phyloP scores from a whole-genome alignment of 2,113 vertebrate genomes.

The Pseudorhombus dupliciocellatus region DNA sequence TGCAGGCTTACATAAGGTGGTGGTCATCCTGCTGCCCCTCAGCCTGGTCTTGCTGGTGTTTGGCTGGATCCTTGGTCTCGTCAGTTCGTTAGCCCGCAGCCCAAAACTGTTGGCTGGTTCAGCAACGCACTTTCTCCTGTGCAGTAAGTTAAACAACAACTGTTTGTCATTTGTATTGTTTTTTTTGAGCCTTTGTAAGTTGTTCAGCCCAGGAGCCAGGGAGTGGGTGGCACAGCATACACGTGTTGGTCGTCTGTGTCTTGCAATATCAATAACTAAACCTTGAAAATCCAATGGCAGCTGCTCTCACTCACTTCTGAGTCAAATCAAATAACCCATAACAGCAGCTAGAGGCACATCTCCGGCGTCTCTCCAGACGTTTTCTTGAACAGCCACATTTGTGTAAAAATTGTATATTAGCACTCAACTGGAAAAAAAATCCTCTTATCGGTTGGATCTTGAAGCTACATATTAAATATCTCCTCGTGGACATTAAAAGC shows the following conservation, averaged over 20 bases:
- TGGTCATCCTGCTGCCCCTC: constrained; percentile 82
- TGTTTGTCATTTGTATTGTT: background rate
- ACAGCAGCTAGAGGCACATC: background rate
- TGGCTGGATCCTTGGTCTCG: constrained; percentile 82
- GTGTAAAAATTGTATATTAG: constrained; percentile 10
- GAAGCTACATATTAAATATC: constrained; percentile 11
- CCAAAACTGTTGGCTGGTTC: constrained; percentile 72
- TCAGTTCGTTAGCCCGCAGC: constrained; percentile 79
- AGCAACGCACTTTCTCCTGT: constrained; percentile 79
- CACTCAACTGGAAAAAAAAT: background rate
- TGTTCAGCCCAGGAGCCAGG: background rate
- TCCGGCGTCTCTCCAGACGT: background rate
- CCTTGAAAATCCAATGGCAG: background rate
- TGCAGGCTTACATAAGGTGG: constrained; percentile 79
- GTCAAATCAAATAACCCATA: background rate
- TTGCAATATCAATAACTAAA: background rate
- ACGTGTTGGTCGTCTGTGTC: background rate
- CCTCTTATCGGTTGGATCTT: background rate
- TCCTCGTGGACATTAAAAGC: constrained; percentile 11
- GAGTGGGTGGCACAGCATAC: background rate
- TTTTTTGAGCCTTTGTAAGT: background rate
- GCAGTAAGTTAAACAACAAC: constrained; percentile 76
- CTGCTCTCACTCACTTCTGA: background rate
- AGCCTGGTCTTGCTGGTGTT: constrained; percentile 82
- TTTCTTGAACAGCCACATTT: background rate